Percentiles rank a stretch among this genome's conserved stretches.
These are phyloP conservation scores for Ptychodera flava DNA, from an alignment of 35 echinoderm and acorn worm genomes.

Conservation along the genomic window DNA sequence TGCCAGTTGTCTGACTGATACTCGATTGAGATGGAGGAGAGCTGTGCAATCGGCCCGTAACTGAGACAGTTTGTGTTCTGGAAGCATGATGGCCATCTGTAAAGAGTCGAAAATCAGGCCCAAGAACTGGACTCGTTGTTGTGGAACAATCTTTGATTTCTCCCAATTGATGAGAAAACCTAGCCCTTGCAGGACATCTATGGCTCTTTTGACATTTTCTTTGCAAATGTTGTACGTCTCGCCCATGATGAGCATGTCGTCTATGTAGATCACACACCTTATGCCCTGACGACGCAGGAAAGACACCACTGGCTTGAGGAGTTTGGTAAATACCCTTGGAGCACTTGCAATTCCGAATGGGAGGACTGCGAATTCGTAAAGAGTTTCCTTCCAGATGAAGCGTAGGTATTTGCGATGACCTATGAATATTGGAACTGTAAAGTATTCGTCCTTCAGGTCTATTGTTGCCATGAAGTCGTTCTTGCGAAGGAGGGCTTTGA, in stretches of 20 bases:
- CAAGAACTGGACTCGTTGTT: background rate
- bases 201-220: background rate
- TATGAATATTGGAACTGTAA: slow-evolving; percentile 12
- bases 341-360: slow-evolving; percentile 10
- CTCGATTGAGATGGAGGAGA: background rate
- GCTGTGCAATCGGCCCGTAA: too few species aligned
- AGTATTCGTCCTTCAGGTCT: slow-evolving; percentile 23
- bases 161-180: slow-evolving; percentile 7
- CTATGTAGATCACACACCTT: slow-evolving; percentile 26
- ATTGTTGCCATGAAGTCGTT: slow-evolving; percentile 13
- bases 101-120: too few species aligned
- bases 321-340: slow-evolving; percentile 15
- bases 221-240: background rate
- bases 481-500: background rate
- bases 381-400: slow-evolving; percentile 15
- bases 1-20: slow-evolving; percentile 10
- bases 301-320: too few species aligned
- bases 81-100: too few species aligned
- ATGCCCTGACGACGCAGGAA: background rate
- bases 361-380: too few species aligned
- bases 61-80: too few species aligned
- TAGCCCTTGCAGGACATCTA: background rate
- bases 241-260: slow-evolving; percentile 21
- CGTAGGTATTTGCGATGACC: slow-evolving; percentile 20
- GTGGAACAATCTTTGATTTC: background rate